Evolutionary conservation across 2,113 vertebrate species (phyloP), one percentile per base, ranked within the genome.

Genomic region (Smithornis capensis): DNA sequence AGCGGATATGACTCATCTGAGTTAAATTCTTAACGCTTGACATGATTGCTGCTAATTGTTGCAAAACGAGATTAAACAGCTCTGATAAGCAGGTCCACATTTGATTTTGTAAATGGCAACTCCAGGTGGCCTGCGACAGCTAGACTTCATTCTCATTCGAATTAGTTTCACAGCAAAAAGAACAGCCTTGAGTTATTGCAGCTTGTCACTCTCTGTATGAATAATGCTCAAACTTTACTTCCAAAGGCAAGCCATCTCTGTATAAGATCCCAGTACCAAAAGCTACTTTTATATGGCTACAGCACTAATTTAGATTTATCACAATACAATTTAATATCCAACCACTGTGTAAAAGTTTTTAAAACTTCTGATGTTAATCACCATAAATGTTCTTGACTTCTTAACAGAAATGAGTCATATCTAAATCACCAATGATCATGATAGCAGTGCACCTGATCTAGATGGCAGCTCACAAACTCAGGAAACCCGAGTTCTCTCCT

Each of bases 1-100:
- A 97, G 75, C 79, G 93, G 97, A 97, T 95, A 55, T 97, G 96
- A 97, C 89, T 97, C 97, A 97, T 62, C 13, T 4, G 49, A 91
- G 79, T 57, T 49, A 87, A 83, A 92, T 97, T 97, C 90, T 96
- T 85, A 91, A 94, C 52, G 45, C 79, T 94, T 84, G 82, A 95
- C 75, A 91, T 68, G 76, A 92, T 64, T 94, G 81, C 81, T 94
- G 87, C 53, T 91, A 96, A 96, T 91, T 90, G 88, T 92, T 94
- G 89, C 71, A 97, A 92, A 93, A 92, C 7, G 19, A 95, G 95
- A 96, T 97, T 85, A 92, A 96, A 82, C 81, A 91, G 59, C 62
- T 56, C 65, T 70, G 94, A 97, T 96, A 96, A 95, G 86, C 14
- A 14, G 65, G 77, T 71, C 76, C 5, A 1, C 53, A 16, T 87